Conservation (phyloP, 2,113 vertebrate genomes). For the Ictalurus punctatus region DNA sequence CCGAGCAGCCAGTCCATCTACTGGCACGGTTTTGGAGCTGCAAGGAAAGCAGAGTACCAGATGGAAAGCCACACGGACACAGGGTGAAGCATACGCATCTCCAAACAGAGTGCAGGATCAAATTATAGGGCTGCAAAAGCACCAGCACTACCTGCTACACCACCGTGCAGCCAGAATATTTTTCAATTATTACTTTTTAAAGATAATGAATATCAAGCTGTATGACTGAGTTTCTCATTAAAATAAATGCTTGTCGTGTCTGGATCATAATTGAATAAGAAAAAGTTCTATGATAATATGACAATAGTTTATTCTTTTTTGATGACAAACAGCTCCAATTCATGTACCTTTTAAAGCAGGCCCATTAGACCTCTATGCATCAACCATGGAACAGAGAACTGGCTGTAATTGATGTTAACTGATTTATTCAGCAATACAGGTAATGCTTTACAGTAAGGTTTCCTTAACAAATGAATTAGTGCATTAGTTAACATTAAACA, state of each 20-base stretch:
- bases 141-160: not conserved
- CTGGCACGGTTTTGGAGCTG: not conserved
- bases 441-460: not conserved
- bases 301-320: not conserved
- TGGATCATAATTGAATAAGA: not conserved
- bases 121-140: not conserved
- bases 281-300: not conserved
- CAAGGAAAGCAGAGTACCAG: not conserved
- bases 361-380: not conserved
- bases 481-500: not conserved
- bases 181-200: not conserved
- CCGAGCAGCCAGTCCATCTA: not conserved
- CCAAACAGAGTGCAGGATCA: not conserved
- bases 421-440: not conserved
- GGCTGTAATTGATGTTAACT: not conserved
- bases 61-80: not conserved
- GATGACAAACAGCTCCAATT: constrained; percentile 5
- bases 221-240: not conserved
- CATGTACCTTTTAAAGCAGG: not conserved
- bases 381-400: not conserved
- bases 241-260: not conserved
- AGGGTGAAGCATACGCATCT: not conserved
- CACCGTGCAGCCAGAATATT: not conserved
- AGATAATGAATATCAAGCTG: not conserved
- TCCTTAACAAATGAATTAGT: not conserved